Base-by-base conservation (phyloP, 2,888 invertebrate genomes). In the Pristionchus fissidentatus region DNA sequence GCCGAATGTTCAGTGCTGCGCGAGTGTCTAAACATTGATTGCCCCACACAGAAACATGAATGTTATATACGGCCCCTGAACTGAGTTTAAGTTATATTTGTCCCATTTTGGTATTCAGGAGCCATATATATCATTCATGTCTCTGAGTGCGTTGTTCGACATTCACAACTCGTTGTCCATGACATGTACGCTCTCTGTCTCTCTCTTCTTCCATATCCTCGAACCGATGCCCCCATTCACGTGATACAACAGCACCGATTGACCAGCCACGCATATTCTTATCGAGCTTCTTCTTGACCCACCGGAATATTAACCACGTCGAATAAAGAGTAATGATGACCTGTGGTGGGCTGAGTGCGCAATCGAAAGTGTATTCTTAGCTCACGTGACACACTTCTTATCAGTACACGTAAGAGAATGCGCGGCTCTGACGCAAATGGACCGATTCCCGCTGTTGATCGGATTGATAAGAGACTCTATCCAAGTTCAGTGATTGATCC, bases 401-500 rank as follows among this genome's bases (percentile, higher is more conserved):
- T 77, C 75, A 77, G 75, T 8, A 38, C 70, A 70, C 70, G 75
- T 29, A 77, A 49, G 75, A 49, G 49, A 26, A 41, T 41, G 4
- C n/a, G 32, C 32, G n/a, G 75, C 75, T 77, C 49, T 77, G 75
- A 77, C 75, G 75, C 49, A 77, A 77, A 77, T 77, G 3, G 75
- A 77, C 52, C 49, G 43, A 43, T 70, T 41, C 70, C 70, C 38
- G n/a, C 43, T 70, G n/a, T 13, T 55, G 13, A 8, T 43, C n/a
- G n/a, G n/a, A 70, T 15, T 70, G 70, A 70, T 70, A 70, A 70
- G 15, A 57, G 57, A 57, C n/a, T n/a, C n/a, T n/a, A n/a, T n/a
- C n/a, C n/a, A 22, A 70, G 43, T 41, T 70, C 70, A 70, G 26
- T 66, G 38, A 66, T 8, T 22, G 66, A 35, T 19, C 3, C 38